Percentiles rank a stretch among this genome's conserved stretches.
phyloP scores from a whole-genome alignment of 2,888 invertebrate genomes.

The Kryphioiulus occultus region DNA sequence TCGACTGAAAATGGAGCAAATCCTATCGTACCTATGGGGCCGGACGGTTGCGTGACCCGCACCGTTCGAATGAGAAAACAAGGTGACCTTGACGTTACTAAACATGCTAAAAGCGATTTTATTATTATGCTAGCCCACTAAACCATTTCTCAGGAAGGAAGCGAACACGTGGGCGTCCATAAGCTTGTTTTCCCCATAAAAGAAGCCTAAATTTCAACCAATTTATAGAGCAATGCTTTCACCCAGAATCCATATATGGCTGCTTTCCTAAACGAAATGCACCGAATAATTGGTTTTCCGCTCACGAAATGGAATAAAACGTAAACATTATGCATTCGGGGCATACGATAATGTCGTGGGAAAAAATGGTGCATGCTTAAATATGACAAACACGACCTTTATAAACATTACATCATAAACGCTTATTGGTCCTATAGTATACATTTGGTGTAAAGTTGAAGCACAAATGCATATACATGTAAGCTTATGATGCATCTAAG shows the following conservation, averaged over 20 bases:
- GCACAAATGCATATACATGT: neutral
- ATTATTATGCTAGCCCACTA: conserved; percentile 1
- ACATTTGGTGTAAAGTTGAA: neutral
- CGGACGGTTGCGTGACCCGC: neutral
- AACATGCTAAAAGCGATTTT: neutral
- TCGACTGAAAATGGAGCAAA: neutral
- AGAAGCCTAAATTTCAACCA: neutral
- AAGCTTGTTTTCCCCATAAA: neutral
- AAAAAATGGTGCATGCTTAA: neutral
- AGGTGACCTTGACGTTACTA: neutral
- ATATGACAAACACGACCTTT: neutral
- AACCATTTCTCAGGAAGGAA: neutral
- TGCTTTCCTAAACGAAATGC: neutral
- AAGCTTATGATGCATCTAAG: neutral
- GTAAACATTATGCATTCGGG: neutral
- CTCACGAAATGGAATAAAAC: conserved; percentile 21
- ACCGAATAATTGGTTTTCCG: neutral
- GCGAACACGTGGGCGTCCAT: neutral
- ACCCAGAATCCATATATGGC: neutral
- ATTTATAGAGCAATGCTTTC: conserved; percentile 19
- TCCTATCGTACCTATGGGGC: neutral
- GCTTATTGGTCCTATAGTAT: neutral
- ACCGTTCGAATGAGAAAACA: neutral
- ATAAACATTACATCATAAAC: neutral
- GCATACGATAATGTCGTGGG: neutral